Evolutionary conservation across 2,888 invertebrate species (phyloP), one percentile per base, ranked within the genome.

Genomic region (Drosophila putrida): DNA sequence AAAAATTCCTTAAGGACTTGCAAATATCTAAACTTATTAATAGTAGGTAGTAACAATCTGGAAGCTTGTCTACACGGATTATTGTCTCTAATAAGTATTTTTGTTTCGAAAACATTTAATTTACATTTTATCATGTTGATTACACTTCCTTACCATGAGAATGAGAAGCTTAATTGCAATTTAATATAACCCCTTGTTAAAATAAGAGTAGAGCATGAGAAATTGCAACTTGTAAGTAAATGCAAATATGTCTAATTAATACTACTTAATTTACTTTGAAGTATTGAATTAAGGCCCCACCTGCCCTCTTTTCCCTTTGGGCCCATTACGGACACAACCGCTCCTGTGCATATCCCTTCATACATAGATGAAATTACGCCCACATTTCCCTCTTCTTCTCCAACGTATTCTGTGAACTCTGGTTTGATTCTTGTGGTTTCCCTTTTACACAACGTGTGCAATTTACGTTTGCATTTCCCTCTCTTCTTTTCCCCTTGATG

Each of bases 401-500:
- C n/a, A n/a, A n/a, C n/a, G n/a, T n/a, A n/a, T n/a, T 46, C 49
- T 51, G 4, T 28, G 46, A 35, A 55, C 33, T 50, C 58, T 59
- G 54, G 27, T 67, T 66, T 47, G 28, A 36, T 68, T 38, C 43
- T 47, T 71, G 35, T n/a, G 54, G 43, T 60, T 63, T 49, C 31
- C 55, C 35, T 25, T 31, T 35, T 54, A 25, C 55, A 46, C 49
- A 50, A 36, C 49, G 54, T 20, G 39, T 70, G 55, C 60, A 68
- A 60, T 71, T 77, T 71, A 49, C 59, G 15, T 74, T 36, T 50
- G 54, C 59, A 50, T 33, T 20, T 59, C 15, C 47, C 54, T 15
- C 11, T 38, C 10, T 20, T 9, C 33, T 28, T 35, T 50, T 13
- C 10, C 41, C 28, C 35, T 61, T 64, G 13, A 6, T 31, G 25